A percentile compares a stretch with the other conserved stretches of the same genome.
phyloP scores from a whole-genome alignment of 2,113 vertebrate genomes.

The Corydoras sp. region DNA sequence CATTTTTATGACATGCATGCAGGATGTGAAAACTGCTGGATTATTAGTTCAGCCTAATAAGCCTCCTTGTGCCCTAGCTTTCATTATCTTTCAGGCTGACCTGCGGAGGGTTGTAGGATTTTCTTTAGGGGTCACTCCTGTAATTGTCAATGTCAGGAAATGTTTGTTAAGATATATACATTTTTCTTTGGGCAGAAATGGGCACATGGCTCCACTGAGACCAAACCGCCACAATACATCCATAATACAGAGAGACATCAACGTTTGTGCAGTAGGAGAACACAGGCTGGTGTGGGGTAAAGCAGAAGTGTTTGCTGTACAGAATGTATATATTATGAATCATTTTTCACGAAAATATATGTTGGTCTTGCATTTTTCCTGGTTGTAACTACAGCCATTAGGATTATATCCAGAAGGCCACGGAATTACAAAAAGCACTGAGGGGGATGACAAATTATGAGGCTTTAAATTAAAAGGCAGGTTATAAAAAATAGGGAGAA shows the following conservation, averaged over 20 bases:
- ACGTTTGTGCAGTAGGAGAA: not conserved
- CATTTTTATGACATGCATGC: not conserved
- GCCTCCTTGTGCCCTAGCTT: not conserved
- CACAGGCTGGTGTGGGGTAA: not conserved
- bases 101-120: not conserved
- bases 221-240: slow-evolving; percentile 1
- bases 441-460: not conserved
- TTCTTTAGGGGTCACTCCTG: not conserved
- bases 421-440: not conserved
- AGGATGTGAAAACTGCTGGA: not conserved
- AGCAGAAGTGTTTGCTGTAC: not conserved
- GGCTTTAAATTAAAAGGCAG: not conserved
- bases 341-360: not conserved
- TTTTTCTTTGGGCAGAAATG: slow-evolving; percentile 20
- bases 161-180: slow-evolving; percentile 7
- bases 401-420: not conserved
- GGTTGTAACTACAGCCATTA: not conserved
- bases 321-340: not conserved
- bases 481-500: not conserved
- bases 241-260: slow-evolving; percentile 2
- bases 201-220: slow-evolving; percentile 1
- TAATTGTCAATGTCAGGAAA: slow-evolving; percentile 14
- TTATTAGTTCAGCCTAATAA: not conserved
- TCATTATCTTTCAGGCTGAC: slow-evolving; percentile 1
- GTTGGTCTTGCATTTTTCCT: not conserved